These are phyloP conservation scores for Sarcophaga caerulescens DNA, from an alignment of 2,888 invertebrate species.

Conservation along the genomic window DNA sequence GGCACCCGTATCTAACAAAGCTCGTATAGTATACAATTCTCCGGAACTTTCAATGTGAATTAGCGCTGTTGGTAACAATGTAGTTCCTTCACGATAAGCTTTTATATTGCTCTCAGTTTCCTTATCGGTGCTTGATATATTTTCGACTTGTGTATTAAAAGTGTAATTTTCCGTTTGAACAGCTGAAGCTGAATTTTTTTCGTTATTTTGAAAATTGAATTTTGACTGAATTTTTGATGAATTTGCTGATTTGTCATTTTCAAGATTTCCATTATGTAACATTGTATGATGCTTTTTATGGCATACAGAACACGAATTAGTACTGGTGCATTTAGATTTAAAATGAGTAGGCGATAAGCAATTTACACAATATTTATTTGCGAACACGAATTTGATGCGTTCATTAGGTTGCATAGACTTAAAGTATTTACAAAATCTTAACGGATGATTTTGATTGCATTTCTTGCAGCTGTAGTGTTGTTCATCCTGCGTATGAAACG, in stretches of 20 bases:
- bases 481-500: too few species aligned
- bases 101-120: too few species aligned
- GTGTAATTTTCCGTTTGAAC: neutral
- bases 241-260: neutral
- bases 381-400: conserved; percentile 3
- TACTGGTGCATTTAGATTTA: too few species aligned
- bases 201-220: neutral
- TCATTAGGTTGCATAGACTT: neutral
- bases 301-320: too few species aligned
- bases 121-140: too few species aligned
- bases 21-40: neutral
- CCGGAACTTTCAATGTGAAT: neutral
- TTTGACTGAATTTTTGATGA: neutral
- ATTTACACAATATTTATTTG: conserved; percentile 32
- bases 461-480: too few species aligned
- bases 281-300: conserved; percentile 15
- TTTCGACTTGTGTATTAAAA: too few species aligned
- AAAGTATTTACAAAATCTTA: conserved; percentile 14
- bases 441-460: conserved; percentile 13
- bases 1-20: conserved; percentile 19
- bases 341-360: conserved; percentile 8
- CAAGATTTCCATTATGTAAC: neutral
- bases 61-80: conserved; percentile 2
- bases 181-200: neutral
- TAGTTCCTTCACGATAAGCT: too few species aligned